Evolutionary conservation across 2,888 invertebrate species (phyloP).

Genomic region (Cryptocephalus primarius): DNA sequence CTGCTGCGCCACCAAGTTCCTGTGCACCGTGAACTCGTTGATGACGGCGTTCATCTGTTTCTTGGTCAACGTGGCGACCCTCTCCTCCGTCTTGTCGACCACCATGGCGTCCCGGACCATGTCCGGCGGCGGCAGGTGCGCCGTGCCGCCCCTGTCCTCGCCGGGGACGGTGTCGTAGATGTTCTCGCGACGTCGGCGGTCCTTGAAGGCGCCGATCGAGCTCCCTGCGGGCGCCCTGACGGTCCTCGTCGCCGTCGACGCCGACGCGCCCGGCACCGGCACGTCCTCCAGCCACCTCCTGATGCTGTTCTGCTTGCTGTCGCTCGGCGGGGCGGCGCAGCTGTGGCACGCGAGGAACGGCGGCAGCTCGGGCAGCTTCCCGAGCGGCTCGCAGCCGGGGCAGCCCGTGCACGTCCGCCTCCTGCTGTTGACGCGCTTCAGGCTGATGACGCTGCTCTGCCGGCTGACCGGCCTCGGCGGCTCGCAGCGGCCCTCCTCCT

Average conservation of each 20-base stretch:
- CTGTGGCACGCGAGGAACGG: constrained; percentile 40
- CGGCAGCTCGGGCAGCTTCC: constrained; percentile 34
- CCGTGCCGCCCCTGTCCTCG: constrained; percentile 4
- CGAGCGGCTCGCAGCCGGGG: constrained; percentile 48
- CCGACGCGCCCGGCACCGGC: constrained; percentile 34
- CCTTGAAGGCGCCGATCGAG: not conserved
- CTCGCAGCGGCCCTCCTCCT: constrained; percentile 53
- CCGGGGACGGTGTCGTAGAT: constrained; percentile 17
- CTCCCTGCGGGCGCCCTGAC: not conserved
- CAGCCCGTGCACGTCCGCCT: constrained; percentile 53
- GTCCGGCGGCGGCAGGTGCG: constrained; percentile 40
- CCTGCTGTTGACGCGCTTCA: constrained; percentile 52
- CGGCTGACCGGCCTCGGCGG: constrained; percentile 40
- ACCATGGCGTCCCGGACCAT: constrained; percentile 58
- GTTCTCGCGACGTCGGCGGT: constrained; percentile 24
- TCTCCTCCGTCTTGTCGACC: constrained; percentile 35
- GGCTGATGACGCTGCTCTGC: constrained; percentile 44
- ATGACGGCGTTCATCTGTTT: constrained; percentile 53
- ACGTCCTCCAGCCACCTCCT: constrained; percentile 67
- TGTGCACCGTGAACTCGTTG: constrained; percentile 37
- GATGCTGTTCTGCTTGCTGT: constrained; percentile 64
- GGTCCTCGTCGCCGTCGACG: not conserved
- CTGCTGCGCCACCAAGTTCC: constrained; percentile 13
- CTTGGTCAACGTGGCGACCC: constrained; percentile 44
- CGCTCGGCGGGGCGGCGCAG: constrained; percentile 44